Evolutionary conservation across 2,888 invertebrate species (phyloP).

Genomic region (Tanaodytes sp.): DNA sequence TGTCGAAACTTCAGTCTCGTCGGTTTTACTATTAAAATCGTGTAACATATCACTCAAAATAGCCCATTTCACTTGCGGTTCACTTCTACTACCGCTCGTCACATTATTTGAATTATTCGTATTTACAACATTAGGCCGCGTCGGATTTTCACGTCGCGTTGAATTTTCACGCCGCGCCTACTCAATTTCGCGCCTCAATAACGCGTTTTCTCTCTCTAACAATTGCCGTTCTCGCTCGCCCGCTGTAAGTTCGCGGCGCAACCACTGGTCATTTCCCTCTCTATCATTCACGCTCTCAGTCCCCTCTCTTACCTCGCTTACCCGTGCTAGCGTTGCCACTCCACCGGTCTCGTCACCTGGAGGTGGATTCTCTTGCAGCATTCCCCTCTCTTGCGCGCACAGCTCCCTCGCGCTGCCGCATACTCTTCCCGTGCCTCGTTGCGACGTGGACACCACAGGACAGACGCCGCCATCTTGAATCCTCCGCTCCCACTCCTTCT

Average conservation of each 20-base stretch:
- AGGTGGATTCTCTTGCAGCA: neutral
- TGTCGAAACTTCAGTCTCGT: too few relatives aligned
- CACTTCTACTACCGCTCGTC: too few relatives aligned
- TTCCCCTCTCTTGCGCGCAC: neutral
- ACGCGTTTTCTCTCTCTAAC: constrained; percentile 6
- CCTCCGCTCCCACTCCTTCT: neutral
- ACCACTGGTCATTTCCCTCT: neutral
- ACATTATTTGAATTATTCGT: too few relatives aligned
- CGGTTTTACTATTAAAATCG: too few relatives aligned
- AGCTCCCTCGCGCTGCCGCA: neutral
- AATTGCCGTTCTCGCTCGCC: constrained; percentile 2
- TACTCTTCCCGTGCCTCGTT: neutral
- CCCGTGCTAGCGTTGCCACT: neutral
- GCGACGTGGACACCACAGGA: neutral
- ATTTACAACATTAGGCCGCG: too few relatives aligned
- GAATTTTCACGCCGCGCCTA: too few relatives aligned
- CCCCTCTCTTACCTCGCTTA: neutral
- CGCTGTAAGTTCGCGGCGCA: neutral
- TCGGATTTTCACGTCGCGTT: too few relatives aligned
- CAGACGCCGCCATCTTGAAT: neutral
- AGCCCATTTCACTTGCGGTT: too few relatives aligned
- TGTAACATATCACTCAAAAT: too few relatives aligned
- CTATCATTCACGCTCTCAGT: neutral
- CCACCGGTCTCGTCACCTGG: neutral
- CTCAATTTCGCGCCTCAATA: neutral